phyloP scores from a whole-genome alignment of 2,888 invertebrate species.

The Halictus ligatus region DNA sequence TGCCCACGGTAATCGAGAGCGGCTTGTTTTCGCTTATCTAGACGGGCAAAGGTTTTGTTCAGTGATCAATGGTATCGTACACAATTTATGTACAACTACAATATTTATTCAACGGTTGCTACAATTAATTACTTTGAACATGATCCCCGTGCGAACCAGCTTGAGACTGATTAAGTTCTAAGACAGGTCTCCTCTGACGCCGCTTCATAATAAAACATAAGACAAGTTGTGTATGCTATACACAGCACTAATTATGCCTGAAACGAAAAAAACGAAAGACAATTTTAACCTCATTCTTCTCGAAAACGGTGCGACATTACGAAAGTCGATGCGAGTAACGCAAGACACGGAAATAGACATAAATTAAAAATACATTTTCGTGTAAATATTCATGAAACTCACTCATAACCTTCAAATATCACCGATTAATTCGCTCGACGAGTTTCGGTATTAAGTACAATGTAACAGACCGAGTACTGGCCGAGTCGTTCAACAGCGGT shows the following conservation, averaged over 20 bases:
- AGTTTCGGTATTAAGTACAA: neutral
- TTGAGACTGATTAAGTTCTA: constrained; percentile 78
- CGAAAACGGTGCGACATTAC: neutral
- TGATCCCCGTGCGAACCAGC: constrained; percentile 74
- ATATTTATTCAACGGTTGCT: neutral
- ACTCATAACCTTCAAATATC: constrained; percentile 48
- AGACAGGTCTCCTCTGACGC: constrained; percentile 78
- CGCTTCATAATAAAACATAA: constrained; percentile 77
- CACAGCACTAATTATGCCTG: constrained; percentile 19
- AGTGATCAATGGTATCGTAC: neutral
- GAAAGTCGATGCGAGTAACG: neutral
- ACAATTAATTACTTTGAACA: constrained; percentile 73
- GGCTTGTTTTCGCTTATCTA: constrained; percentile 73
- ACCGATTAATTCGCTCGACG: neutral
- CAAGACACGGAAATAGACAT: constrained; percentile 12
- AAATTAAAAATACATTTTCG: constrained; percentile 31
- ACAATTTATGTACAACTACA: neutral
- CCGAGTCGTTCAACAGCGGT: neutral
- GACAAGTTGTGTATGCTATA: constrained; percentile 25
- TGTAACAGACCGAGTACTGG: neutral
- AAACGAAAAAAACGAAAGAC: constrained; percentile 17
- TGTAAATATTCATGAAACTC: constrained; percentile 20
- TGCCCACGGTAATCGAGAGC: constrained; percentile 71
- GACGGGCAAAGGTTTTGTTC: neutral
- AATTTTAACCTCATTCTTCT: neutral